Evolutionary conservation across 1,140 invertebrate genomes (phyloP), one percentile per base, ranked within the genome.

Genomic region (Paraescarpia echinospica): DNA sequence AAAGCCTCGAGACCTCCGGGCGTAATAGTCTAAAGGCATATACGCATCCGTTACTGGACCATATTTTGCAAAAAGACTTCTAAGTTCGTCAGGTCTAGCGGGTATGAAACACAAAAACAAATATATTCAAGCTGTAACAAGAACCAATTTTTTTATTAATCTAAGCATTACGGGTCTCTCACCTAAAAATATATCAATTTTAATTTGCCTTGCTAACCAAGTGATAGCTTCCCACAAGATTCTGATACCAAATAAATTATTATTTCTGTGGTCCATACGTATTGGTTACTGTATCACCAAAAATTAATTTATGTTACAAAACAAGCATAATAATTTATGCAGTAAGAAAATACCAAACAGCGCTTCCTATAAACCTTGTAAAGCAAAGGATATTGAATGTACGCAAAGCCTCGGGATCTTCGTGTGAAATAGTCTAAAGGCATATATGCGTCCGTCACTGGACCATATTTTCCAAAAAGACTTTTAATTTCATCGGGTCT

Each of bases 11-110:
- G 94, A 94, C 35, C 93, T 93, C 35, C 95, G 93, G 9, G 94
- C 95, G 92, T 96, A 95, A 92, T 95, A 96, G 93, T 95, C 95
- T 27, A 95, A 89, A n/a, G 95, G 95, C n/a, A 96, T 95, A 91
- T 96, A 96, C 1, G 96, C 95, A 94, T 96, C 95, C 31, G 94
- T 94, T 18, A 96, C 93, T 2, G 94, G 93, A 35, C 95, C 95
- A 93, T 95, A 96, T 94, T 96, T 95, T 33, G 93, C 94, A 93
- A 96, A 96, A 18, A 95, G 90, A 33, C 94, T 93, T 59, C 94
- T 92, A n/a, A 95, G 91, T 88, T 93, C 94, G 35, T 93, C 94
- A 89, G 89, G 94, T 93, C 92, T 95, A 90, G n/a, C 22, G 59
- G 34, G 41, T 9, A 91, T 33, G 89, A 35, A 35, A 35, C 33